A percentile compares a stretch with the other conserved stretches of the same genome.
Evolutionary conservation across 92 coral and sea anemone species (phyloP).

Genomic region (Umimayanthus chanpuru): DNA sequence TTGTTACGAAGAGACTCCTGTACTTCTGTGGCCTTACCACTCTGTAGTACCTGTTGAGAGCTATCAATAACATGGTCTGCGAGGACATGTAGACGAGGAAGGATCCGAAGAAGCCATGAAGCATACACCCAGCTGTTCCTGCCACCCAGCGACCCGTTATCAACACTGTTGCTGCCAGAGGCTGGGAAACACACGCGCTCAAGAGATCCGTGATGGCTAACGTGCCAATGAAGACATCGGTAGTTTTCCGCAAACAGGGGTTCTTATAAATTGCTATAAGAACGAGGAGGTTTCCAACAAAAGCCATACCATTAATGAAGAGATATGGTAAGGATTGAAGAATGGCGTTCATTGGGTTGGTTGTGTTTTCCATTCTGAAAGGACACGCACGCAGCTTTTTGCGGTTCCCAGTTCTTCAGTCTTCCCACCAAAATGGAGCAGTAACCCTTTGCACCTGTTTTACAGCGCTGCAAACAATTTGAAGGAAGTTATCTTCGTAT

Average conservation of each 20-base stretch:
- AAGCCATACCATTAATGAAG: neutral
- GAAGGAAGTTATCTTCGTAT: neutral
- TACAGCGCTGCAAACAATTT: neutral
- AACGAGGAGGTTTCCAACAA: slow-evolving; percentile 1
- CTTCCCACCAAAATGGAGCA: neutral
- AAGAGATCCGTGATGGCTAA: slow-evolving; percentile 12
- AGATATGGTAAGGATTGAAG: neutral
- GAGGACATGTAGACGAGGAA: slow-evolving; percentile 2
- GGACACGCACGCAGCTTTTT: neutral
- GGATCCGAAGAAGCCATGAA: slow-evolving; percentile 2
- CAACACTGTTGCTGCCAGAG: neutral
- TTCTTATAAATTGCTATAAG: slow-evolving; percentile 9
- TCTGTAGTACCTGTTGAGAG: slow-evolving; percentile 8
- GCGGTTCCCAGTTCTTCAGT: neutral
- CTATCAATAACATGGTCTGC: slow-evolving; percentile 9
- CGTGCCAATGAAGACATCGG: slow-evolving; percentile 7
- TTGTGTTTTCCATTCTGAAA: neutral
- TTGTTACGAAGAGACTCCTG: slow-evolving; percentile 4
- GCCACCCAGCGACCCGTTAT: neutral
- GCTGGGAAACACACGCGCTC: slow-evolving; percentile 13
- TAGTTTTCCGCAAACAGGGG: neutral
- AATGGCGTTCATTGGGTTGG: neutral
- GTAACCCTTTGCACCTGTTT: neutral
- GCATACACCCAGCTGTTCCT: neutral
- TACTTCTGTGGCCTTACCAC: neutral